Percentiles rank a stretch among this genome's conserved stretches.
Conservation (phyloP, 2,113 vertebrate species). For the Phalacrocorax brasilianus region DNA sequence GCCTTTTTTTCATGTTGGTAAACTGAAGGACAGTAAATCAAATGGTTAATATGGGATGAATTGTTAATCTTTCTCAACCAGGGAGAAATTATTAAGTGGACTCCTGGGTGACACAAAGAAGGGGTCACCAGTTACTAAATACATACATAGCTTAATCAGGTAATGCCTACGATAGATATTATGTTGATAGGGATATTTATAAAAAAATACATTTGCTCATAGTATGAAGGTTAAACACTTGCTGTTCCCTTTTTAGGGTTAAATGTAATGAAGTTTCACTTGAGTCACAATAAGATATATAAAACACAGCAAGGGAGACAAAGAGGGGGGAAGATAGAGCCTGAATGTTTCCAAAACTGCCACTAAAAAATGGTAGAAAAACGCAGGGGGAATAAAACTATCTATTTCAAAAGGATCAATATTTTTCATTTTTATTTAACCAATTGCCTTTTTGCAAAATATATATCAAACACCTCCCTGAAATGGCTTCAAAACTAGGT, state of each 20-base stretch:
- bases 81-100: not conserved
- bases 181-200: not conserved
- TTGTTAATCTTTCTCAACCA: not conserved
- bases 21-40: not conserved
- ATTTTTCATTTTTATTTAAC: not conserved
- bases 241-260: not conserved
- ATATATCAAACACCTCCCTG: not conserved
- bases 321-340: rapidly evolving
- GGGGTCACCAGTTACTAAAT: not conserved
- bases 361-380: not conserved
- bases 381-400: not conserved
- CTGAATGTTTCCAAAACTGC: not conserved
- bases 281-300: not conserved
- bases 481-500: not conserved
- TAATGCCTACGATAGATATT: not conserved
- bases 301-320: not conserved
- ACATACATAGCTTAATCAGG: not conserved
- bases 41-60: not conserved
- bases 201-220: not conserved
- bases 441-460: not conserved
- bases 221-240: not conserved
- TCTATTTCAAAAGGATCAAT: not conserved
- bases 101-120: not conserved
- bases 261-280: not conserved
- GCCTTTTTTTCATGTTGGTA: not conserved